These are phyloP conservation scores for Halcyon badia DNA, from an alignment of 2,797 vertebrate species.

Conservation along the genomic window DNA sequence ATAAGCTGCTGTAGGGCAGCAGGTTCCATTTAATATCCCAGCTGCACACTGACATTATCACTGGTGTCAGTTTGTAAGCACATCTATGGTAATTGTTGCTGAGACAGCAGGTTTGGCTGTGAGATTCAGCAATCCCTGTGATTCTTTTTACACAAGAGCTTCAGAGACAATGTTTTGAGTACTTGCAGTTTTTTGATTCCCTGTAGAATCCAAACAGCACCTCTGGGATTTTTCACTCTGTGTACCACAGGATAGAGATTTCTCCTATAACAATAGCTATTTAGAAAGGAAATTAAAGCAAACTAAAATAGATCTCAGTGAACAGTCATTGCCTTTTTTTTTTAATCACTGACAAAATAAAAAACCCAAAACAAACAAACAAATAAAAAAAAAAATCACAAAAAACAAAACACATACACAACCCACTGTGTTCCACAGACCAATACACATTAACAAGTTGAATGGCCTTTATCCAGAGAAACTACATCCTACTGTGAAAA, in stretches of 20 bases:
- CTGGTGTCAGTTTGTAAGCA: conserved; percentile 34
- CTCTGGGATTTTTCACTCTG: neutral
- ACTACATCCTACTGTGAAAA: neutral
- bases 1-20: conserved; percentile 15
- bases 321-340: neutral
- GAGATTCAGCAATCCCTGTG: neutral
- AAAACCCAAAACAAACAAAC: neutral
- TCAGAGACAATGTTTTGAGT: neutral
- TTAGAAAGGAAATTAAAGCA: conserved; percentile 8
- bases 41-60: conserved; percentile 39
- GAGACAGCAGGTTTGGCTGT: conserved; percentile 43
- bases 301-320: neutral
- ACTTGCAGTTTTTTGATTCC: neutral
- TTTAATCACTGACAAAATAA: neutral
- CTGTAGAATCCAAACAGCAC: neutral
- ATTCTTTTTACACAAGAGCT: neutral
- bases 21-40: conserved; percentile 45
- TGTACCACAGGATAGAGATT: neutral
- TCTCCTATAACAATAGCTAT: neutral
- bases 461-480: neutral
- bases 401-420: neutral
- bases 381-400: neutral
- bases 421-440: neutral
- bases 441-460: neutral
- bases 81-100: conserved; percentile 30